Evolutionary conservation across 2,797 vertebrate genomes (phyloP).

Genomic region (Galaxias olidus): DNA sequence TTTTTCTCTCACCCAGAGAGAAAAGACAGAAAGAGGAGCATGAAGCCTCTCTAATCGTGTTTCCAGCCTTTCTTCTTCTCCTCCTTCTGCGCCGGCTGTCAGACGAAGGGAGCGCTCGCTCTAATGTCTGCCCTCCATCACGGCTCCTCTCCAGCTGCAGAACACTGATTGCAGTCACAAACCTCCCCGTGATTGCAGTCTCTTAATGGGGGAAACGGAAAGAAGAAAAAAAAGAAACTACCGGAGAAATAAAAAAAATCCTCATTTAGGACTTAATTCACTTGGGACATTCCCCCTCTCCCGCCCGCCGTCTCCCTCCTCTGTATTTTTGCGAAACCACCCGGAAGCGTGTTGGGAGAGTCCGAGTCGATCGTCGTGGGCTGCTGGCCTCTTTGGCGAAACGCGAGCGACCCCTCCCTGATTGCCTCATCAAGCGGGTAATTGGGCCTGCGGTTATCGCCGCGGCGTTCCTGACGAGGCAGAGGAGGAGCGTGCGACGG

Average conservation of each 20-base stretch:
- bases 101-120: no score
- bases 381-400: no score
- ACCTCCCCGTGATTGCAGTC: conserved; percentile 57
- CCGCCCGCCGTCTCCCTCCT: no score
- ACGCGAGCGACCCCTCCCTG: conserved; percentile 49
- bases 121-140: conserved; percentile 74
- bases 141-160: conserved; percentile 62
- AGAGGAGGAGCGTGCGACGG: conserved; percentile 24
- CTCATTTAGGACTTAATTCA: conserved; percentile 54
- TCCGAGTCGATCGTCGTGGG: background rate
- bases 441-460: conserved; percentile 74
- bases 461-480: conserved; percentile 68
- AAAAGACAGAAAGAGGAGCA: conserved; percentile 11
- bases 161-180: conserved; percentile 65
- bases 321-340: conserved; percentile 60
- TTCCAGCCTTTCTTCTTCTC: conserved; percentile 28
- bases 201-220: conserved; percentile 39
- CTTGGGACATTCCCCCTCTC: no score
- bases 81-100: conserved; percentile 56
- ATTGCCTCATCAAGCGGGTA: conserved; percentile 75
- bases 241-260: conserved; percentile 13
- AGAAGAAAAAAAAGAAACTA: background rate
- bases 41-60: conserved; percentile 52
- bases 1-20: no score
- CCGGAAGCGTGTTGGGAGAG: conserved; percentile 37